These are phyloP conservation scores for Acrocephalus arundinaceus DNA, from an alignment of 2,113 vertebrate species.

Conservation along the genomic window DNA sequence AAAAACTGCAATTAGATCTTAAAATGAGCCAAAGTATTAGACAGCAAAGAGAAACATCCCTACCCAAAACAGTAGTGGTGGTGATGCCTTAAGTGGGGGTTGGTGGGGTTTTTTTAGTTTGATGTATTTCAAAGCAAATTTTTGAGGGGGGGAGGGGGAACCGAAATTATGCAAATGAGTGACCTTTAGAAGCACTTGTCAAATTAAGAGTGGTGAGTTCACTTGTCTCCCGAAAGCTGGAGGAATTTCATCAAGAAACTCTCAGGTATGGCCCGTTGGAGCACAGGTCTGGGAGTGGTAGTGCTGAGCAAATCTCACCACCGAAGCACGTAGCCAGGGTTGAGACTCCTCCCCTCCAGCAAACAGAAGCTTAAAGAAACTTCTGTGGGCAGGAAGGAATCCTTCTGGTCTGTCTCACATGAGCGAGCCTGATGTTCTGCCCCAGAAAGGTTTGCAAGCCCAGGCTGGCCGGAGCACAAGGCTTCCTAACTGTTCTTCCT, in stretches of 20 bases:
- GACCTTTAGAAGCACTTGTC: not conserved
- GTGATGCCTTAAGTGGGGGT: not conserved
- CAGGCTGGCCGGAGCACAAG: not conserved
- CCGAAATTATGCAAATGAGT: not conserved
- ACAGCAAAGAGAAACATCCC: not conserved
- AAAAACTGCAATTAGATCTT: not conserved
- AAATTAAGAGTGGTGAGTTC: not conserved
- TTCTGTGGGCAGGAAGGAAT: not conserved
- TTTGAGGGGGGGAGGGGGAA: fast-evolving
- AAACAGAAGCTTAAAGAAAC: not conserved
- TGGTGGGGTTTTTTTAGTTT: not conserved
- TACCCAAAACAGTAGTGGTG: not conserved
- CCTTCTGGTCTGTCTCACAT: not conserved
- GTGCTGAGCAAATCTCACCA: not conserved
- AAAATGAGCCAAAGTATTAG: not conserved
- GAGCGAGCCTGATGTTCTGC: not conserved
- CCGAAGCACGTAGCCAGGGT: fast-evolving
- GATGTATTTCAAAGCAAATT: not conserved
- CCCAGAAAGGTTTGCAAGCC: not conserved
- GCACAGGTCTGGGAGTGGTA: not conserved
- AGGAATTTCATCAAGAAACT: not conserved
- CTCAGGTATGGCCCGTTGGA: fast-evolving
- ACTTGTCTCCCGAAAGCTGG: not conserved
- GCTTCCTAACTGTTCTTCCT: not conserved
- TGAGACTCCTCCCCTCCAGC: not conserved